phyloP scores from a whole-genome alignment of 1,140 invertebrate species.

The Drosophila pseudoananassae region DNA sequence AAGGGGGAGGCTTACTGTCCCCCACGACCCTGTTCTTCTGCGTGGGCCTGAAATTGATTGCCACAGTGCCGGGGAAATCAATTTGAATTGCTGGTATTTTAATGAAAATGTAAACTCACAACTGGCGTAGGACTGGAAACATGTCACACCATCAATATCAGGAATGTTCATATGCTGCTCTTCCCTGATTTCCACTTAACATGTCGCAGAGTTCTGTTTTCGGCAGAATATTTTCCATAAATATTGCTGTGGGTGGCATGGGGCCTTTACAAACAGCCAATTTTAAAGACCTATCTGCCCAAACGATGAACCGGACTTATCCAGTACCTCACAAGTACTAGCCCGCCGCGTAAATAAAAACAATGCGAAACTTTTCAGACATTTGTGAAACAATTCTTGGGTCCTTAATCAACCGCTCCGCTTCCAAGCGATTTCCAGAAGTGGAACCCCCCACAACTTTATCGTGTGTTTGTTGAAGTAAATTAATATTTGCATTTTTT shows the following conservation, averaged over 20 bases:
- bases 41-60: constrained; percentile 26
- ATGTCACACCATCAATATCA: constrained; percentile 51
- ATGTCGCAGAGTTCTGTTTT: not conserved
- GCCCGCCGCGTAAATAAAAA: not conserved
- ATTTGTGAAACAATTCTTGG: constrained; percentile 4
- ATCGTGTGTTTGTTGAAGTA: constrained; percentile 31
- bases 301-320: too few relatives aligned
- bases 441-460: not conserved
- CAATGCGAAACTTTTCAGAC: constrained; percentile 13
- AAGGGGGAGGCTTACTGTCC: not conserved
- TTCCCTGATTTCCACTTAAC: constrained; percentile 10
- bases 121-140: constrained; percentile 48
- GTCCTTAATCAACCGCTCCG: not conserved
- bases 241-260: not conserved
- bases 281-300: not conserved
- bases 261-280: not conserved
- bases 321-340: not conserved
- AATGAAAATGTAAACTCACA: constrained; percentile 63
- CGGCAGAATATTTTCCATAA: constrained; percentile 18
- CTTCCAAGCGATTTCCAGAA: not conserved
- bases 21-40: not conserved
- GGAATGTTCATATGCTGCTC: not conserved
- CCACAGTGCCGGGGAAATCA: constrained; percentile 42
- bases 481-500: constrained; percentile 45
- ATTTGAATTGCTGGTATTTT: constrained; percentile 50